Base-by-base conservation (phyloP, 2,797 vertebrate species). In the Sebastolobus alascanus region DNA sequence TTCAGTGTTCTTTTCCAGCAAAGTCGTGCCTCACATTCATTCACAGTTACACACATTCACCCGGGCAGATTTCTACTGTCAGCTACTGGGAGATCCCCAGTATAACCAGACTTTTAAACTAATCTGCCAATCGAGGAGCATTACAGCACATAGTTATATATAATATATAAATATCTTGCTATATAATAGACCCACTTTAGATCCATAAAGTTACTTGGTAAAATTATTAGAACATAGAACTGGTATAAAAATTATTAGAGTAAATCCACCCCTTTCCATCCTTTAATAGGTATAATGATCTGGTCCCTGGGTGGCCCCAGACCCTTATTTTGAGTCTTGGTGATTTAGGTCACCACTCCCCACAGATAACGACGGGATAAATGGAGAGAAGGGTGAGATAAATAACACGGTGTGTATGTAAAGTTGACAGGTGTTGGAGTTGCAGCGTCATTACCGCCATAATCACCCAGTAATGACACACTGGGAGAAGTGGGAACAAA, bases 401-500 rank as follows among this genome's bases (percentile, higher is more conserved):
- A 54, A 58, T 63, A 20, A 60, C 54, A 70, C 10, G 0, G 56
- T 75, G 61, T 82, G 85, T 84, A 43, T 82, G 63, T 86, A 74
- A 73, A 80, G 82, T 18, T 90, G 91, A 89, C 91, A 94, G 91
- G 89, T 93, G 90, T 84, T 84, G 27, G 80, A 84, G 78, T 89
- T 82, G 75, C 77, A 68, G 91, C 87, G 84, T 91, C 87, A 84
- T 93, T 94, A 93, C 56, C 81, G 18, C 72, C 80, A 46, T 92
- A 92, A 93, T 92, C 84, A 90, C 76, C 87, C 63, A 40, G 84
- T 92, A 92, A 91, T 82, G 87, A 80, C 83, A 77, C 76, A 68
- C 79, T 79, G 68, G 84, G 80, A 84, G 79, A 80, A 55, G 69
- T 43, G 74, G 79, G 78, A 85, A 46, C 66, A 35, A 64, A 80